These are phyloP conservation scores for Nomada ferruginata DNA, from an alignment of 2,888 invertebrate genomes.

Conservation along the genomic window DNA sequence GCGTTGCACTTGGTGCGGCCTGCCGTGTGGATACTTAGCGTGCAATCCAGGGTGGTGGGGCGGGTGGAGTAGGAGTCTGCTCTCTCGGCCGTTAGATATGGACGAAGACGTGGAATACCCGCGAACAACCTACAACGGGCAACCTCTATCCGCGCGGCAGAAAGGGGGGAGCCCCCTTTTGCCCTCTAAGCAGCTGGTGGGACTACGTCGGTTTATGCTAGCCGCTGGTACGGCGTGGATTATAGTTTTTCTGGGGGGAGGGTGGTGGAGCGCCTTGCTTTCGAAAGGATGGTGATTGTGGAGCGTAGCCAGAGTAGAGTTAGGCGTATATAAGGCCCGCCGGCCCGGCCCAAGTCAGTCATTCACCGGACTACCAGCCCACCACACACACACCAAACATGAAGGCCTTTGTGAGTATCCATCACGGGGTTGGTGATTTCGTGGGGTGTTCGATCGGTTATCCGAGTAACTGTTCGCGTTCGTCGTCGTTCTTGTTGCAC, in stretches of 20 bases:
- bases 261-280: conserved; percentile 81
- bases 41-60: conserved; percentile 66
- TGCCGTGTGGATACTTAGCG: conserved; percentile 60
- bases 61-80: conserved; percentile 69
- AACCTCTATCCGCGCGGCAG: conserved; percentile 43
- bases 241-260: conserved; percentile 81
- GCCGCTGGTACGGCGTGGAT: conserved; percentile 75
- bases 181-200: conserved; percentile 64
- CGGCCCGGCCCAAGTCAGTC: conserved; percentile 84
- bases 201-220: conserved; percentile 55
- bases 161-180: conserved; percentile 45
- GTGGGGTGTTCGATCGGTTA: conserved; percentile 57
- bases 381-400: conserved; percentile 84
- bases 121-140: conserved; percentile 59
- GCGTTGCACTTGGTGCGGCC: conserved; percentile 75
- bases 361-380: conserved; percentile 84
- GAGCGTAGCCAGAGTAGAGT: conserved; percentile 83
- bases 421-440: conserved; percentile 67
- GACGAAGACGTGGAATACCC: conserved; percentile 59
- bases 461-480: conserved; percentile 8
- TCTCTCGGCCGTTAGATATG: conserved; percentile 57
- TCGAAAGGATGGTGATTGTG: conserved; percentile 85
- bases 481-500: background rate
- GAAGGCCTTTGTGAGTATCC: conserved; percentile 84
- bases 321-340: conserved; percentile 84